Evolutionary conservation across 1,140 invertebrate genomes (phyloP).

Genomic region (Bombyx mori): DNA sequence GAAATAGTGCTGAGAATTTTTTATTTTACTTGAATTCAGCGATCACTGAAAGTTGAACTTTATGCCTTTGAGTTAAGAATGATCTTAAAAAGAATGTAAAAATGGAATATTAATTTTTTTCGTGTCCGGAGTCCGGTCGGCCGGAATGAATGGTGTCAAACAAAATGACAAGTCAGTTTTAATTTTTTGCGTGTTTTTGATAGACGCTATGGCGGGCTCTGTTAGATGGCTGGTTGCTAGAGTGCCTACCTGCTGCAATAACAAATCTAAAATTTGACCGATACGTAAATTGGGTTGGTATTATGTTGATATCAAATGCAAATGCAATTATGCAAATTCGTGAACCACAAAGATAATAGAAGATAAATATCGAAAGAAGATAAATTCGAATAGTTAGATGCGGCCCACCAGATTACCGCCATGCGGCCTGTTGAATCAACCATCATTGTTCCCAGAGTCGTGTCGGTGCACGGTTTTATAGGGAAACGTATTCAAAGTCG

Average conservation of each 20-base stretch:
- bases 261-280: conserved; percentile 2
- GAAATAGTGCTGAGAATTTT: conserved; percentile 49
- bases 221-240: too few species aligned
- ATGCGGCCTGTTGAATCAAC: background rate
- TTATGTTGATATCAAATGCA: background rate
- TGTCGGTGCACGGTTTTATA: too few species aligned
- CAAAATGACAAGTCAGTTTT: conserved; percentile 63
- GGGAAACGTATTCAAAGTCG: too few species aligned
- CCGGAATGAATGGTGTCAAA: conserved; percentile 66
- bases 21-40: conserved; percentile 8
- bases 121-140: conserved; percentile 41
- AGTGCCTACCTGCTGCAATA: background rate
- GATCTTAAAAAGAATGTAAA: background rate
- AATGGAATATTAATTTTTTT: too few species aligned
- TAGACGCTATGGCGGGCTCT: conserved; percentile 15
- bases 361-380: too few species aligned
- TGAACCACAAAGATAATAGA: background rate
- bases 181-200: conserved; percentile 51
- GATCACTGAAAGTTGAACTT: conserved; percentile 5
- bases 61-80: conserved; percentile 10
- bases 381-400: too few species aligned
- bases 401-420: too few species aligned
- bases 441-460: background rate
- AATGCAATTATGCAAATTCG: background rate
- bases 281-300: background rate